phyloP scores from a whole-genome alignment of 2,888 invertebrate species.

The Oscheius sp. region DNA sequence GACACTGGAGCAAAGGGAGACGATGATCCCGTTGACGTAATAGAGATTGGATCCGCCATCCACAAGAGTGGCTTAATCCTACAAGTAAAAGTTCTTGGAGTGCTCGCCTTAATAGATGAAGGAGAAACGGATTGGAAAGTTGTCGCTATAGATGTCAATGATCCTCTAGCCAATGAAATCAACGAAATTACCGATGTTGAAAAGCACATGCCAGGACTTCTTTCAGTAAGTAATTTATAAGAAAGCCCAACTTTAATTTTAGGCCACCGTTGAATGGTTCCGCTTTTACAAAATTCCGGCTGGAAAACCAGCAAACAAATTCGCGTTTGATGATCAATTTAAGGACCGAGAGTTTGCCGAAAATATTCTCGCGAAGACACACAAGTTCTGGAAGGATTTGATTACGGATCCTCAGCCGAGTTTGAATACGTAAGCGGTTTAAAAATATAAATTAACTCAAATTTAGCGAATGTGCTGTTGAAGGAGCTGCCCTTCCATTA shows the following conservation, averaged over 20 bases:
- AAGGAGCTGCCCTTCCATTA: constrained; percentile 47
- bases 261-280: constrained; percentile 98
- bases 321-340: constrained; percentile 94
- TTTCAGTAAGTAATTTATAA: constrained; percentile 73
- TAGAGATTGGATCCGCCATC: constrained; percentile 88
- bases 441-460: neutral
- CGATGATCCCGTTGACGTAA: constrained; percentile 96
- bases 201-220: constrained; percentile 88
- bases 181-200: constrained; percentile 89
- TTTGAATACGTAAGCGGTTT: constrained; percentile 60
- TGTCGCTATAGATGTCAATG: constrained; percentile 88
- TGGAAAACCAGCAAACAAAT: constrained; percentile 85
- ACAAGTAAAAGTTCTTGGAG: constrained; percentile 86
- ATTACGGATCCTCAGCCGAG: constrained; percentile 63
- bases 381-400: constrained; percentile 72
- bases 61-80: constrained; percentile 59
- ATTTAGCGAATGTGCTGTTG: constrained; percentile 46
- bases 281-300: constrained; percentile 95
- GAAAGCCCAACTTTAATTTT: neutral
- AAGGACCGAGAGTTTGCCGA: constrained; percentile 76
- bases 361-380: constrained; percentile 70
- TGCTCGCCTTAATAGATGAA: constrained; percentile 93
- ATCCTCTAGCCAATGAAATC: constrained; percentile 85
- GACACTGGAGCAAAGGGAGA: constrained; percentile 93
- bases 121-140: constrained; percentile 99